These are phyloP conservation scores for Hermodice carunculata DNA, from an alignment of 2,888 invertebrate species.

Conservation along the genomic window DNA sequence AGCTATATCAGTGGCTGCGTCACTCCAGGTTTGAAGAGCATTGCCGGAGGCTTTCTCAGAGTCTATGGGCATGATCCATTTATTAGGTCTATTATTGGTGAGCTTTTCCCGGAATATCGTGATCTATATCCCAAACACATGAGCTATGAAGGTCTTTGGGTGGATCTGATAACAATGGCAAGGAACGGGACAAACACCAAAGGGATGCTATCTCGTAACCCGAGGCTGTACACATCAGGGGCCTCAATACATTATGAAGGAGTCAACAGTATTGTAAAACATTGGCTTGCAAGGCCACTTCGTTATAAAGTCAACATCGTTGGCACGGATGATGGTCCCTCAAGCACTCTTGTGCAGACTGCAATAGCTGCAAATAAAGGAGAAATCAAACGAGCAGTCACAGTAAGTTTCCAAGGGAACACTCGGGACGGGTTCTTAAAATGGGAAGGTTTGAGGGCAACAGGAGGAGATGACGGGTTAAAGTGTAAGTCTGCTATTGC, in stretches of 20 bases:
- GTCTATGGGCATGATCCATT: slow-evolving; percentile 5
- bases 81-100: background rate
- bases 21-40: background rate
- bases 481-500: background rate
- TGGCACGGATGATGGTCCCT: background rate
- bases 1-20: background rate
- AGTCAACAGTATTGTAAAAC: background rate
- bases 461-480: background rate
- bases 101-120: background rate
- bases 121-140: background rate
- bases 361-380: slow-evolving; percentile 1
- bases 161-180: background rate
- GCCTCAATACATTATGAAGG: slow-evolving; percentile 8
- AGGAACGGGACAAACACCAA: background rate
- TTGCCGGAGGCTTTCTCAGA: background rate
- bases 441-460: background rate
- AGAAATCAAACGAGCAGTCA: background rate
- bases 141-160: slow-evolving; percentile 11
- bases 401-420: background rate
- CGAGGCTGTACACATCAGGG: background rate
- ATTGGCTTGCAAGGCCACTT: slow-evolving; percentile 12
- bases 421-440: background rate
- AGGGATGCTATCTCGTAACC: background rate
- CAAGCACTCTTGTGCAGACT: background rate
- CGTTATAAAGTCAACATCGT: background rate